phyloP scores from a whole-genome alignment of 2,888 invertebrate genomes.

The Hirtodrosophila duncani region DNA sequence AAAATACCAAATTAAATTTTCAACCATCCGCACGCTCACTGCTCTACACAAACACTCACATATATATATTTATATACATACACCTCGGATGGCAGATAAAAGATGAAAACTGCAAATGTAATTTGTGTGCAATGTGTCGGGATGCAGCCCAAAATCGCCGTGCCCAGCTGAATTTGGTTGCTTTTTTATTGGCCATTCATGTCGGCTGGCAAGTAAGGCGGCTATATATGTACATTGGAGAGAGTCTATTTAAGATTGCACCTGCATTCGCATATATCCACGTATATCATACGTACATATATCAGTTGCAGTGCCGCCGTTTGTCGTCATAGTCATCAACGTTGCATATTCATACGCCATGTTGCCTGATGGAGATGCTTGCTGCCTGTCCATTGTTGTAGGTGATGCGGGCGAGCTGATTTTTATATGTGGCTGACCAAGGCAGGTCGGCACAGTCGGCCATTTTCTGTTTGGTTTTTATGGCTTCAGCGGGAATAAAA shows the following conservation, averaged over 20 bases:
- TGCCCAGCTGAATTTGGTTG: constrained; percentile 53
- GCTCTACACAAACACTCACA: too few relatives aligned
- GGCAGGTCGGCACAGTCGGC: constrained; percentile 48
- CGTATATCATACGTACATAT: background rate
- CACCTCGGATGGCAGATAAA: too few relatives aligned
- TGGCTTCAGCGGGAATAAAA: constrained; percentile 25
- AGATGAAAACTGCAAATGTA: constrained; percentile 57
- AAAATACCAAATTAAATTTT: constrained; percentile 51
- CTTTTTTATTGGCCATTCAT: constrained; percentile 57
- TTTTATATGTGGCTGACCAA: constrained; percentile 59
- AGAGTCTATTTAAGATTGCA: constrained; percentile 58
- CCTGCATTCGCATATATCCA: constrained; percentile 54
- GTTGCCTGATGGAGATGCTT: background rate
- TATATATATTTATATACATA: too few relatives aligned
- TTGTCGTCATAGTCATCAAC: constrained; percentile 52
- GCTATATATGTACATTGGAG: too few relatives aligned
- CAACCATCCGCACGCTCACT: background rate
- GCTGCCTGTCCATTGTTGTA: constrained; percentile 40
- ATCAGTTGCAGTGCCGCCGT: constrained; percentile 22
- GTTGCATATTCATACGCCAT: constrained; percentile 61
- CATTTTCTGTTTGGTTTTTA: constrained; percentile 59
- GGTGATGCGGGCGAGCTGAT: constrained; percentile 60
- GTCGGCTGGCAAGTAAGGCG: constrained; percentile 27
- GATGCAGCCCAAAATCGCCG: constrained; percentile 40
- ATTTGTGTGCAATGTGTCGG: constrained; percentile 40